These are phyloP conservation scores for Pentalonia nigronervosa DNA, from an alignment of 1,140 invertebrate species.

Conservation along the genomic window DNA sequence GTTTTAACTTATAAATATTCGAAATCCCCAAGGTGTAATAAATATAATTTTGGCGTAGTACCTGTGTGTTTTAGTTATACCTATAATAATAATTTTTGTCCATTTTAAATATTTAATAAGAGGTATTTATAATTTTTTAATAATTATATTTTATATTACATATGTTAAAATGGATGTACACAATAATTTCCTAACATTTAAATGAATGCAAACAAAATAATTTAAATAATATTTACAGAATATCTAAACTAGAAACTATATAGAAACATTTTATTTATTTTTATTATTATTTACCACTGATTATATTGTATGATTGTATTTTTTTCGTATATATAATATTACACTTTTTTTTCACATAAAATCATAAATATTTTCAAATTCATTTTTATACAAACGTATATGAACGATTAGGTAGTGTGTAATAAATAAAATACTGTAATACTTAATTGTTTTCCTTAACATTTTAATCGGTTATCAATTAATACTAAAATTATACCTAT, in stretches of 20 bases:
- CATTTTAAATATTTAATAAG: not conserved
- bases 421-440: not conserved
- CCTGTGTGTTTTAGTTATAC: too few relatives aligned
- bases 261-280: not conserved
- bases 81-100: not conserved
- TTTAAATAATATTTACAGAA: not conserved
- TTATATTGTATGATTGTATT: not conserved
- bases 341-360: too few relatives aligned
- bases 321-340: not conserved
- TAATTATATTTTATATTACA: too few relatives aligned
- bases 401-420: not conserved
- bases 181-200: too few relatives aligned
- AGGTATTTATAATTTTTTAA: too few relatives aligned
- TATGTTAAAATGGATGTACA: not conserved
- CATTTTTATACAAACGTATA: not conserved
- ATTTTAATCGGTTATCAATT: not conserved
- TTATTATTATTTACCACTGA: not conserved
- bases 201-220: not conserved
- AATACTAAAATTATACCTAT: not conserved
- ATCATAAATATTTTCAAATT: not conserved
- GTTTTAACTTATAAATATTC: not conserved
- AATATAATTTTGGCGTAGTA: constrained; percentile 15
- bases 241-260: not conserved
- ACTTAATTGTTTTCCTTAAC: not conserved
- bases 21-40: not conserved